Conservation (phyloP, 2,888 invertebrate genomes). For the Exocentrus adspersus region DNA sequence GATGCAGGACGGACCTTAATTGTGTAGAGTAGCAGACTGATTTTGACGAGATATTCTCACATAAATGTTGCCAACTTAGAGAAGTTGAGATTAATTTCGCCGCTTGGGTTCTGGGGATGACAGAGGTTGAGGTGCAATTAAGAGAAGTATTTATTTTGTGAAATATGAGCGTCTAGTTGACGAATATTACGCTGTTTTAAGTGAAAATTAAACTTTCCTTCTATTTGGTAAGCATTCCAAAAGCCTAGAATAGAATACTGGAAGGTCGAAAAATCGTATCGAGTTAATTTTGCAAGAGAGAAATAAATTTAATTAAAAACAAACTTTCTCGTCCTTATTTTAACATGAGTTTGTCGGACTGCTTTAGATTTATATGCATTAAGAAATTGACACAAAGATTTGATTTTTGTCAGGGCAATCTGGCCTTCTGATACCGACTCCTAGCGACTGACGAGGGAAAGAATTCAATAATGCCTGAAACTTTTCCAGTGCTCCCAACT, state of each 20-base stretch:
- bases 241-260: too few relatives aligned
- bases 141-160: slow-evolving; percentile 13
- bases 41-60: slow-evolving; percentile 28
- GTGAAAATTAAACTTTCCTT: too few relatives aligned
- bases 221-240: too few relatives aligned
- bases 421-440: too few relatives aligned
- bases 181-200: background rate
- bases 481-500: background rate
- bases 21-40: slow-evolving; percentile 17
- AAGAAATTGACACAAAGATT: too few relatives aligned
- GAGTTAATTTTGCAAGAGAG: too few relatives aligned
- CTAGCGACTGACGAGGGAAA: background rate
- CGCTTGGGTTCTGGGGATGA: slow-evolving; percentile 23
- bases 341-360: too few relatives aligned
- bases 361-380: too few relatives aligned
- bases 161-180: background rate
- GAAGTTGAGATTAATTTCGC: slow-evolving; percentile 20
- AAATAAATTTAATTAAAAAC: too few relatives aligned
- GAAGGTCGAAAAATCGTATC: too few relatives aligned
- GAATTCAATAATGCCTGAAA: background rate
- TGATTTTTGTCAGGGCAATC: too few relatives aligned
- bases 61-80: slow-evolving; percentile 25
- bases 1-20: slow-evolving; percentile 7
- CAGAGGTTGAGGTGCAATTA: slow-evolving; percentile 30
- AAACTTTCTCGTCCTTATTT: too few relatives aligned